These are phyloP conservation scores for Solenopsis invicta DNA, from an alignment of 1,140 invertebrate genomes.

Conservation along the genomic window DNA sequence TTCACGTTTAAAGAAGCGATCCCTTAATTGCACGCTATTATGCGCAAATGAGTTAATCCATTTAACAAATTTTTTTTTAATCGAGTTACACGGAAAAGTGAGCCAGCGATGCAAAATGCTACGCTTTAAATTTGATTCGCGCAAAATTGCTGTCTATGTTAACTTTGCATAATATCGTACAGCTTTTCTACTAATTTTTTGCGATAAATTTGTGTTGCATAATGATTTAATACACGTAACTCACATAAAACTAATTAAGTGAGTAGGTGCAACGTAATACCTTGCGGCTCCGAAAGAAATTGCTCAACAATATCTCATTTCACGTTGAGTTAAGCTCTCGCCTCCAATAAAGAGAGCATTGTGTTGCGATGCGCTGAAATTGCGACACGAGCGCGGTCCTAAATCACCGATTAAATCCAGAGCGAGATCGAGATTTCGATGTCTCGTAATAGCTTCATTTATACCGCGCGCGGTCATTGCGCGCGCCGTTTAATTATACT, in stretches of 20 bases:
- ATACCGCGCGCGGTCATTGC: slow-evolving; percentile 38
- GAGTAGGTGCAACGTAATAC: neutral
- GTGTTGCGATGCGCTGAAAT: neutral
- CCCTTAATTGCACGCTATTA: neutral
- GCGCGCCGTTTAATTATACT: slow-evolving; percentile 66
- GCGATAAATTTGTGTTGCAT: neutral
- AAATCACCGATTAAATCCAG: slow-evolving; percentile 54
- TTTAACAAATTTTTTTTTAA: neutral
- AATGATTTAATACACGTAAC: neutral
- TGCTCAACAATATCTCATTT: neutral
- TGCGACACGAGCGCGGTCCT: slow-evolving; percentile 19
- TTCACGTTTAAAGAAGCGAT: slow-evolving; percentile 15
- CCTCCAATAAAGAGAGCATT: neutral
- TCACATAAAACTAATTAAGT: neutral
- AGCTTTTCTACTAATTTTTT: neutral
- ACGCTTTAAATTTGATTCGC: neutral
- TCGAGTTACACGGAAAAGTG: neutral
- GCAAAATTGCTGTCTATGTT: neutral
- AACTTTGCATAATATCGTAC: neutral
- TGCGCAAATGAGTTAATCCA: slow-evolving; percentile 27
- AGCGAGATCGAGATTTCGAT: slow-evolving; percentile 27
- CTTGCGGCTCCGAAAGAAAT: slow-evolving; percentile 8
- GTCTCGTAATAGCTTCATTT: slow-evolving; percentile 62
- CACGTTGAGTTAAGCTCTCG: neutral
- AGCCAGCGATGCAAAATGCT: neutral